Conservation (phyloP, 2,113 vertebrate species). For the cat (Felis catus) region DNA sequence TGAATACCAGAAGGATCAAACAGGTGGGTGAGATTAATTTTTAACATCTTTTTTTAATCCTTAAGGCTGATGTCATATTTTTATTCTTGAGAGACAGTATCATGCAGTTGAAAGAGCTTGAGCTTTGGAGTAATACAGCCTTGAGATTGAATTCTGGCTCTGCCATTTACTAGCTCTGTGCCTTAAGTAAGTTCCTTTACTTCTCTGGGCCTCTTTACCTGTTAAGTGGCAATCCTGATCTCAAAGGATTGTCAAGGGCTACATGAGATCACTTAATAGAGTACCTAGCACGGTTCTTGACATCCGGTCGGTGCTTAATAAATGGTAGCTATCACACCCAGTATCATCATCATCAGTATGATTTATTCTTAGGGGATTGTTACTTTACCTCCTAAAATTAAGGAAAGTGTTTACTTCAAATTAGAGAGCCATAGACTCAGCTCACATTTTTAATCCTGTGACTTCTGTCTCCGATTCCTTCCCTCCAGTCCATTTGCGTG, state of each 20-base stretch:
- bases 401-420: neutral
- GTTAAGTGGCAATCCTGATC: constrained; percentile 17
- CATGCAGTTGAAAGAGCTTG: constrained; percentile 41
- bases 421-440: neutral
- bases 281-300: neutral
- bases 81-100: constrained; percentile 56
- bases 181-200: constrained; percentile 12
- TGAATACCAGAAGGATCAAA: constrained; percentile 29
- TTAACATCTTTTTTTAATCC: constrained; percentile 27
- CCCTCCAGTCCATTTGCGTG: neutral
- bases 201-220: constrained; percentile 7
- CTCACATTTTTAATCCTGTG: neutral
- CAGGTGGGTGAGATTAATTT: constrained; percentile 62
- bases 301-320: neutral
- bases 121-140: constrained; percentile 30
- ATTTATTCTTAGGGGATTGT: neutral
- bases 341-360: neutral
- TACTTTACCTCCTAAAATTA: neutral
- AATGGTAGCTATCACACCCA: neutral
- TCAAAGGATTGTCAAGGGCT: neutral
- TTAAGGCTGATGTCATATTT: constrained; percentile 50
- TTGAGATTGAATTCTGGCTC: constrained; percentile 48
- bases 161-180: constrained; percentile 40
- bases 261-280: constrained; percentile 25
- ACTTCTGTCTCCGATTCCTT: neutral